Conservation (phyloP, 1,140 invertebrate species). For the Drosophila lacteicornis region DNA sequence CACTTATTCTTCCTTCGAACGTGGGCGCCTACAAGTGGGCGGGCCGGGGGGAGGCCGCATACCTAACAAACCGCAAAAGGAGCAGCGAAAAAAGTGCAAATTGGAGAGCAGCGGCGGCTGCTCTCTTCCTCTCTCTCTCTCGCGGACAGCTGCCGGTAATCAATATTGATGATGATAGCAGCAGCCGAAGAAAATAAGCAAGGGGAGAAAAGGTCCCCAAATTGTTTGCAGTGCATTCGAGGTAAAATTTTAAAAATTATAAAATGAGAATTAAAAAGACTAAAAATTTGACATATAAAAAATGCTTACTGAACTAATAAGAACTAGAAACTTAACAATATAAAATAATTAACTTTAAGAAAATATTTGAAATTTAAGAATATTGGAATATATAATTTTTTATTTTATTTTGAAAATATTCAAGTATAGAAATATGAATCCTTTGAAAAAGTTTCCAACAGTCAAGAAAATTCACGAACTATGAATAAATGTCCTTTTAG, state of each 20-base stretch:
- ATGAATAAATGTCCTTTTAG: no score
- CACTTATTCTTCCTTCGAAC: slow-evolving; percentile 47
- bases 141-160: slow-evolving; percentile 80
- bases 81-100: slow-evolving; percentile 61
- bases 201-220: slow-evolving; percentile 49
- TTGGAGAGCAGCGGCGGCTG: slow-evolving; percentile 34
- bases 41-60: slow-evolving; percentile 46
- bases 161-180: slow-evolving; percentile 80
- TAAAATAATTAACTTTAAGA: no score
- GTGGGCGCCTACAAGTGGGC: slow-evolving; percentile 80
- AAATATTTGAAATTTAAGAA: no score
- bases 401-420: no score
- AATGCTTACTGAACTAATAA: no score
- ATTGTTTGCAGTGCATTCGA: slow-evolving; percentile 35
- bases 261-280: background rate
- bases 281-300: background rate
- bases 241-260: background rate
- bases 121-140: slow-evolving; percentile 19
- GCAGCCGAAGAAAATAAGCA: slow-evolving; percentile 53
- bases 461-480: no score
- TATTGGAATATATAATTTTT: background rate
- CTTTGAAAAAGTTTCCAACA: background rate
- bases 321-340: no score
- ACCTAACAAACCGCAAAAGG: slow-evolving; percentile 53
- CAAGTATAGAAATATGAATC: background rate